These are phyloP conservation scores for Phoenicopterus ruber DNA, from an alignment of 2,113 vertebrate genomes.

Conservation along the genomic window DNA sequence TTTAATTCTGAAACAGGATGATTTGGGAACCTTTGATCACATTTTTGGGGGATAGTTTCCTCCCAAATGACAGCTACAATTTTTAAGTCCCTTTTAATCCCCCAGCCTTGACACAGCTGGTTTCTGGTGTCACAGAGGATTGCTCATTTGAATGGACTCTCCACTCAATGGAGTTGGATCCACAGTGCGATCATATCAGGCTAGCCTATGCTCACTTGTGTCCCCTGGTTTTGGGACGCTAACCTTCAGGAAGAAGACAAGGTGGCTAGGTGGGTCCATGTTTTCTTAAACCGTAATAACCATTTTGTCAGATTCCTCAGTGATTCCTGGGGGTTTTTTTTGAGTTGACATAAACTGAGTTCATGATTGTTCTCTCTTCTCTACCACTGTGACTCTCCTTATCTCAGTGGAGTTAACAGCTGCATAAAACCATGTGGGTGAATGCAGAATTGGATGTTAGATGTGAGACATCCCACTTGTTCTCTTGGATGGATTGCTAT, in stretches of 20 bases:
- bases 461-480: background rate
- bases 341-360: background rate
- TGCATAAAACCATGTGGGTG: background rate
- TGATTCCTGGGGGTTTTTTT: background rate
- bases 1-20: background rate
- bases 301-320: background rate
- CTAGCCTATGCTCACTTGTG: background rate
- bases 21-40: background rate
- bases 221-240: background rate
- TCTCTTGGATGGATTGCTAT: background rate
- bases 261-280: background rate
- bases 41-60: background rate
- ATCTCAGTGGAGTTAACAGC: slow-evolving; percentile 9
- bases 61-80: background rate
- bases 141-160: background rate
- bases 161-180: accelerated
- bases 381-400: background rate
- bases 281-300: background rate
- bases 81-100: background rate
- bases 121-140: background rate
- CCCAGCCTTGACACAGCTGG: background rate
- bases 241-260: background rate
- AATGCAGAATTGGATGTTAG: slow-evolving; percentile 7
- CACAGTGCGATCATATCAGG: background rate
- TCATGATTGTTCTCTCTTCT: background rate